phyloP scores from a whole-genome alignment of 2,797 vertebrate genomes.

The Jordanella pulchra region DNA sequence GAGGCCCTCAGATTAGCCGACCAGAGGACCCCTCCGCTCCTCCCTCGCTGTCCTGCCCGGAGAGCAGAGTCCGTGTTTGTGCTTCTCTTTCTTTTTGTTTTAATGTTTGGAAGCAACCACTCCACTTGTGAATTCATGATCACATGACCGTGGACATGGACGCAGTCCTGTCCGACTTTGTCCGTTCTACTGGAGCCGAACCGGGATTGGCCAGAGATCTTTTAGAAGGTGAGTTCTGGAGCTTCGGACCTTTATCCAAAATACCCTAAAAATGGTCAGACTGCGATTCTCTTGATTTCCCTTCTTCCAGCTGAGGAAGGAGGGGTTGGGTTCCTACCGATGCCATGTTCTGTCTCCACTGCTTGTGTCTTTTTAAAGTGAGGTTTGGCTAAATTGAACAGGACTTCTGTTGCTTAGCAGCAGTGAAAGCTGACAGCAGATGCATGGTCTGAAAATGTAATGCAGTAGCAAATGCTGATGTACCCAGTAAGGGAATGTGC shows the following conservation, averaged over 20 bases:
- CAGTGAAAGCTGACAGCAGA: constrained; percentile 65
- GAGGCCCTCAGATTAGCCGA: constrained; percentile 52
- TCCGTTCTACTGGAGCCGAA: constrained; percentile 96
- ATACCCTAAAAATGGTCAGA: too few species aligned
- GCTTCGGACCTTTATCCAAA: too few species aligned
- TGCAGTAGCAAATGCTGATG: constrained; percentile 45
- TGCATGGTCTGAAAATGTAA: constrained; percentile 64
- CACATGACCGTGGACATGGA: constrained; percentile 96
- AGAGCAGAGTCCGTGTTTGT: constrained; percentile 34
- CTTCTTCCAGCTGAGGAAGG: neutral
- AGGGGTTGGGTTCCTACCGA: neutral
- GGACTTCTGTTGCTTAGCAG: constrained; percentile 74
- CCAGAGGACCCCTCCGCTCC: constrained; percentile 31
- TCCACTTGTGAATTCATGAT: constrained; percentile 83
- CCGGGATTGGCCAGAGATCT: constrained; percentile 95
- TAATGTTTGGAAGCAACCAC: constrained; percentile 63
- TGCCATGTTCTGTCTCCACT: neutral
- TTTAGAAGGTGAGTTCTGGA: constrained; percentile 85
- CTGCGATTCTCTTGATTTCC: neutral
- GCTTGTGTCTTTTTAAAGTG: constrained; percentile 33
- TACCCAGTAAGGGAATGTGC: constrained; percentile 47
- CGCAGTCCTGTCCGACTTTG: constrained; percentile 96
- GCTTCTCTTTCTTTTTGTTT: constrained; percentile 38
- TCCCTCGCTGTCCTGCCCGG: constrained; percentile 28
- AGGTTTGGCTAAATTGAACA: constrained; percentile 55